Base-by-base conservation (phyloP, 2,888 invertebrate species). In the Lamproptera curius region DNA sequence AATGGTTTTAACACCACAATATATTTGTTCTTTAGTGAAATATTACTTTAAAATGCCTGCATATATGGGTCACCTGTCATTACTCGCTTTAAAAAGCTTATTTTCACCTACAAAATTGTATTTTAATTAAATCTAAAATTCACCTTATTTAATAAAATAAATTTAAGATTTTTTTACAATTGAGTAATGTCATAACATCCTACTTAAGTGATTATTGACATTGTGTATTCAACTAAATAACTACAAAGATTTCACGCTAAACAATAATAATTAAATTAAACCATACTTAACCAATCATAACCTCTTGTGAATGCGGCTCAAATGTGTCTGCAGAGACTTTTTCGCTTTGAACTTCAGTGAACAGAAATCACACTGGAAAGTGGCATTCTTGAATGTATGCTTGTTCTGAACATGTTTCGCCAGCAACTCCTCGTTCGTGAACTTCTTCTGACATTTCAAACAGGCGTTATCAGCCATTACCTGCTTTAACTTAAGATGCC, bases 371-470 rank as follows among this genome's bases (percentile, higher is more conserved):
- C 87, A 87, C 37, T 83, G 74, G 54, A 74, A 84, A 0, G 63
- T 82, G 0, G 72, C 60, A 58, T 80, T 82, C 52, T 85, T 84
- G 39, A 66, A 73, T 0, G 74, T 75, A 49, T 87, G 87, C 55
- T 87, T 87, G 31, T 75, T 85, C 16, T 69, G 62, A 0, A 77
- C 59, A 52, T 87, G 87, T 45, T 86, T 87, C 0, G 70, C 58
- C 1, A 86, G 57, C 0, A 66, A 57, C 1, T 85, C 85, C 42
- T 78, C 77, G 31, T 63, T 76, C 0, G 68, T 69, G 43, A 83
- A 87, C 62, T 79, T 85, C 49, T 87, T 87, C 31, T 80, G 80
- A 52, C 87, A 87, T 50, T 82, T 80, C 1, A 76, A 51, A 58
- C 87, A 87, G 0, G 84, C 55, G 44, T 87, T 86, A 44, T 86